These are phyloP conservation scores for Karalla daura DNA, from an alignment of 2,797 vertebrate species.

Conservation along the genomic window DNA sequence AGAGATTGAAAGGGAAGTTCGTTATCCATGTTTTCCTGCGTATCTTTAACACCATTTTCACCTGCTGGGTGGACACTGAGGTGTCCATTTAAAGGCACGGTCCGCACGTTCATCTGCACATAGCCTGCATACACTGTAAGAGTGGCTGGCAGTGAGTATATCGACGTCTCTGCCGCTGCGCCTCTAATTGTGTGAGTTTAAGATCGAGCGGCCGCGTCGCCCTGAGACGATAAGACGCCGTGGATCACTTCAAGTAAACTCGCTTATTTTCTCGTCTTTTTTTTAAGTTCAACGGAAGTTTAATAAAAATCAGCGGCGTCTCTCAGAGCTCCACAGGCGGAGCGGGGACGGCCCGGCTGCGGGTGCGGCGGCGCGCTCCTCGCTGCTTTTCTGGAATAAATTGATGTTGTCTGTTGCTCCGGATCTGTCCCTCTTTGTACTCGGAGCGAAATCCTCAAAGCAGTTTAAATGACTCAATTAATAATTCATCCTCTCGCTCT, in stretches of 20 bases:
- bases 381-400: slow-evolving; percentile 34
- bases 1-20: too few relatives aligned
- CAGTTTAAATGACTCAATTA: slow-evolving; percentile 52
- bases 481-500: slow-evolving; percentile 53
- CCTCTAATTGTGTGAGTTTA: background rate
- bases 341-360: background rate
- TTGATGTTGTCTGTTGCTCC: slow-evolving; percentile 42
- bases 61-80: too few relatives aligned
- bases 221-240: too few relatives aligned
- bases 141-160: too few relatives aligned
- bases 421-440: slow-evolving; percentile 38
- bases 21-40: too few relatives aligned
- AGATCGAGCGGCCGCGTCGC: background rate
- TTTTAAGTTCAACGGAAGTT: too few relatives aligned
- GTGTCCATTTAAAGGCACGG: too few relatives aligned
- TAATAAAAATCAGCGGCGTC: background rate
- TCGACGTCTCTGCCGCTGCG: background rate
- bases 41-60: too few relatives aligned
- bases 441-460: slow-evolving; percentile 56
- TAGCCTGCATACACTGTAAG: too few relatives aligned
- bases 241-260: too few relatives aligned
- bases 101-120: too few relatives aligned
- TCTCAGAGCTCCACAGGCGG: background rate
- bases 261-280: too few relatives aligned
- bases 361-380: slow-evolving; percentile 3